phyloP scores from a whole-genome alignment of 1,140 invertebrate species.

The Saccostrea echinata region DNA sequence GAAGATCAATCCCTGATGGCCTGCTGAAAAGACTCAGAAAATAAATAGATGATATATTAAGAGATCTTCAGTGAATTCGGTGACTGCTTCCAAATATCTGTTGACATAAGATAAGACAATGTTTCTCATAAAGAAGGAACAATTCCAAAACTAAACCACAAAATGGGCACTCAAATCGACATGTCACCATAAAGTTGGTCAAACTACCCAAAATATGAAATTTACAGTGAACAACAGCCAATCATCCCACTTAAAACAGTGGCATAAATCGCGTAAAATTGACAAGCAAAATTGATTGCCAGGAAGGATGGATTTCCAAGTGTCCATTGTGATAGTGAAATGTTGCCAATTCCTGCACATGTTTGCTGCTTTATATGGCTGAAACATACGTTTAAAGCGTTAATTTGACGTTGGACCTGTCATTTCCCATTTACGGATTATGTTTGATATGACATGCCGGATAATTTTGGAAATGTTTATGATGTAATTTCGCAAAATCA shows the following conservation, averaged over 20 bases:
- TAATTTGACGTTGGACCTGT: slow-evolving; percentile 28
- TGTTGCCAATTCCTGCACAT: slow-evolving; percentile 30
- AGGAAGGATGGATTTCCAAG: slow-evolving; percentile 30
- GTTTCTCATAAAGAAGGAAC: not conserved
- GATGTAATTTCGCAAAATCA: slow-evolving; percentile 18
- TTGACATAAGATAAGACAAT: not conserved
- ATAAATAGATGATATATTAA: too few relatives aligned
- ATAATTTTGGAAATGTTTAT: slow-evolving; percentile 27
- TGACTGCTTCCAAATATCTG: not conserved
- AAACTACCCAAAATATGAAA: slow-evolving; percentile 35
- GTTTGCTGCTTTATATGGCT: slow-evolving; percentile 15
- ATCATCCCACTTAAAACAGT: slow-evolving; percentile 14
- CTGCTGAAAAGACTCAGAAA: too few relatives aligned
- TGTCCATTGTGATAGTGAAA: slow-evolving; percentile 37
- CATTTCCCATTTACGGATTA: slow-evolving; percentile 21
- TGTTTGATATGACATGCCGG: slow-evolving; percentile 25
- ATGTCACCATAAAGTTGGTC: slow-evolving; percentile 28
- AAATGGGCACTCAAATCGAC: not conserved
- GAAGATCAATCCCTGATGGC: too few relatives aligned
- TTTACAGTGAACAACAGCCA: slow-evolving; percentile 4
- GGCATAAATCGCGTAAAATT: slow-evolving; percentile 29
- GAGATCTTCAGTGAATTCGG: not conserved
- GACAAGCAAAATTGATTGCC: slow-evolving; percentile 23
- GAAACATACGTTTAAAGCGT: slow-evolving; percentile 30
- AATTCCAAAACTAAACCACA: not conserved